A percentile compares a stretch with the other conserved stretches of the same genome.
Conservation (phyloP, 2,113 vertebrate species). For the Cyphomyrus discorhynchus region DNA sequence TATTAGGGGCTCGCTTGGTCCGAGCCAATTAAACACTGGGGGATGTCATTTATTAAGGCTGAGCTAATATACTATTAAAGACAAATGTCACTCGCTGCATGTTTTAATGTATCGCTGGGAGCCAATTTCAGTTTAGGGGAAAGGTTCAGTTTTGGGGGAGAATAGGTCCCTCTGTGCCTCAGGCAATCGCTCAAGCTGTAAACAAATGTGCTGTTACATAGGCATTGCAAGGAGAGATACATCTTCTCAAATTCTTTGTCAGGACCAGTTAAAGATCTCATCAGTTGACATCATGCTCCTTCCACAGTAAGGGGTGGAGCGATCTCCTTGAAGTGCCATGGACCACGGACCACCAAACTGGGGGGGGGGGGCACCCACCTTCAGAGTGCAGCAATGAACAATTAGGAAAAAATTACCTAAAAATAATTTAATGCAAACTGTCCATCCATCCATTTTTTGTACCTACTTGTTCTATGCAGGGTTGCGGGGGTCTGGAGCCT, state of each 20-base stretch:
- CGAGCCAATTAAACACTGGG: slow-evolving; percentile 77
- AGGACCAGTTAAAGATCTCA: not conserved
- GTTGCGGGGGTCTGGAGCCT: not conserved
- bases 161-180: not conserved
- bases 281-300: not conserved
- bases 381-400: not conserved
- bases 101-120: slow-evolving; percentile 78
- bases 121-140: not conserved
- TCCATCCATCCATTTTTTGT: not conserved
- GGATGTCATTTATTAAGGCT: slow-evolving; percentile 75
- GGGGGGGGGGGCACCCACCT: not conserved
- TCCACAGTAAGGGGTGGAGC: not conserved
- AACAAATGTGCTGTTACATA: not conserved
- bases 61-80: slow-evolving; percentile 75
- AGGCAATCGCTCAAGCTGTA: not conserved
- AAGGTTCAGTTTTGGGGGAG: not conserved
- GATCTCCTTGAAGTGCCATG: not conserved
- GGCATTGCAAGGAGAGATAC: not conserved
- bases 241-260: not conserved
- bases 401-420: not conserved
- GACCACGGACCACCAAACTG: not conserved
- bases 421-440: not conserved
- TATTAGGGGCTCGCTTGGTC: slow-evolving; percentile 74
- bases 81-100: slow-evolving; percentile 73
- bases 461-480: too few relatives aligned